A percentile compares a stretch with the other conserved stretches of the same genome.
Conservation (phyloP, 1,140 invertebrate species). For the Vanessa atalanta region DNA sequence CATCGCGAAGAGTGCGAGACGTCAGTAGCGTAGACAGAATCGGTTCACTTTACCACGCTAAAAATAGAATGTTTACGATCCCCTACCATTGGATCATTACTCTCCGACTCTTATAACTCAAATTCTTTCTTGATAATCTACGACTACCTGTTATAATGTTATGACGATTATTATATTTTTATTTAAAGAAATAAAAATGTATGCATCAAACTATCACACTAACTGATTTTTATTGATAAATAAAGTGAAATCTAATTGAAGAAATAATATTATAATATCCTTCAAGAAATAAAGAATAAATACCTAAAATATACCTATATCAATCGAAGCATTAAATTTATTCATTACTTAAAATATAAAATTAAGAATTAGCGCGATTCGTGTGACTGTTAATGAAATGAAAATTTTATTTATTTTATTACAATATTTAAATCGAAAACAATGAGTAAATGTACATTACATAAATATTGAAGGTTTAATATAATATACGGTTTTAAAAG, state of each 20-base stretch:
- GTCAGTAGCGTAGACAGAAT: neutral
- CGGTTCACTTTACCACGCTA: neutral
- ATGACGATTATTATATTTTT: too few relatives aligned
- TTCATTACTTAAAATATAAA: too few relatives aligned
- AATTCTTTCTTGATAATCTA: too few relatives aligned
- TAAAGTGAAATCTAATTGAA: neutral
- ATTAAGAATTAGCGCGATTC: neutral
- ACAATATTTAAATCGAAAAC: neutral
- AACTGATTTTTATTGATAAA: neutral
- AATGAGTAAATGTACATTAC: neutral
- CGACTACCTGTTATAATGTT: too few relatives aligned
- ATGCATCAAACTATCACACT: too few relatives aligned
- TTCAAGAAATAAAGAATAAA: too few relatives aligned
- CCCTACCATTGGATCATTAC: conserved; percentile 5
- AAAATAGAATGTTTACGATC: conserved; percentile 12
- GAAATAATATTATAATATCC: too few relatives aligned
- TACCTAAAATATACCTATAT: too few relatives aligned
- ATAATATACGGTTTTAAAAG: neutral
- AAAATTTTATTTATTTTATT: neutral
- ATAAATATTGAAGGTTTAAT: neutral
- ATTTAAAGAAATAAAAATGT: too few relatives aligned
- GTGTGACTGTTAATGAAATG: neutral
- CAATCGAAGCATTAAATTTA: too few relatives aligned
- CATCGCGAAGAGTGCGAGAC: too few relatives aligned
- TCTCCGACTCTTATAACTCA: neutral